Conservation (phyloP, 1,140 invertebrate genomes). For the Apis dorsata region DNA sequence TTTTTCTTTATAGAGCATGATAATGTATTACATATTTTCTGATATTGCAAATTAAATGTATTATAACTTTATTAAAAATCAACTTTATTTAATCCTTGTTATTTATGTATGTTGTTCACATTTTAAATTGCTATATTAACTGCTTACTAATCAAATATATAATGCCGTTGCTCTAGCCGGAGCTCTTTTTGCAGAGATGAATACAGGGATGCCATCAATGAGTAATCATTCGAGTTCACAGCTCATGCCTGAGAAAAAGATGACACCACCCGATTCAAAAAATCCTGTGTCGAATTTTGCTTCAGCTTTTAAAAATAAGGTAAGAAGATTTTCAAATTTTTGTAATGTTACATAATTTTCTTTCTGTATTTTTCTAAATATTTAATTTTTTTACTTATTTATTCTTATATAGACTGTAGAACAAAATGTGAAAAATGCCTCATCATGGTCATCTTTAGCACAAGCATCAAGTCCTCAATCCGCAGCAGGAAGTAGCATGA, state of each 20-base stretch:
- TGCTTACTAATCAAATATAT: constrained; percentile 71
- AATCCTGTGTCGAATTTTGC: constrained; percentile 82
- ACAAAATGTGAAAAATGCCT: constrained; percentile 92
- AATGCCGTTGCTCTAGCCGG: constrained; percentile 72
- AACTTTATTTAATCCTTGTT: neutral
- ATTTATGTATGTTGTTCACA: constrained; percentile 14
- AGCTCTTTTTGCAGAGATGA: constrained; percentile 79
- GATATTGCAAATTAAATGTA: neutral
- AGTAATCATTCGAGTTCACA: constrained; percentile 74
- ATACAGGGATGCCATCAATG: constrained; percentile 73
- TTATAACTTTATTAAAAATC: neutral
- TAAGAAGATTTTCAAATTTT: constrained; percentile 44
- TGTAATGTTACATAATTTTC: neutral
- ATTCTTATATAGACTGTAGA: constrained; percentile 77
- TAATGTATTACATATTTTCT: neutral
- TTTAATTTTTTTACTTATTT: constrained; percentile 25
- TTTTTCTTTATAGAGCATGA: neutral
- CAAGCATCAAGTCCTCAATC: constrained; percentile 87
- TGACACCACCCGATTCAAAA: constrained; percentile 79
- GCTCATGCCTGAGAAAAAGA: constrained; percentile 74
- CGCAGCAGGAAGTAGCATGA: constrained; percentile 81
- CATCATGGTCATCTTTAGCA: constrained; percentile 94
- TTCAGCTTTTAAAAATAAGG: constrained; percentile 84
- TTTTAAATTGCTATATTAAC: constrained; percentile 61
- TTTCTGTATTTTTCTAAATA: neutral